Evolutionary conservation across 2,113 vertebrate genomes (phyloP).

Genomic region (Sterna hirundo): DNA sequence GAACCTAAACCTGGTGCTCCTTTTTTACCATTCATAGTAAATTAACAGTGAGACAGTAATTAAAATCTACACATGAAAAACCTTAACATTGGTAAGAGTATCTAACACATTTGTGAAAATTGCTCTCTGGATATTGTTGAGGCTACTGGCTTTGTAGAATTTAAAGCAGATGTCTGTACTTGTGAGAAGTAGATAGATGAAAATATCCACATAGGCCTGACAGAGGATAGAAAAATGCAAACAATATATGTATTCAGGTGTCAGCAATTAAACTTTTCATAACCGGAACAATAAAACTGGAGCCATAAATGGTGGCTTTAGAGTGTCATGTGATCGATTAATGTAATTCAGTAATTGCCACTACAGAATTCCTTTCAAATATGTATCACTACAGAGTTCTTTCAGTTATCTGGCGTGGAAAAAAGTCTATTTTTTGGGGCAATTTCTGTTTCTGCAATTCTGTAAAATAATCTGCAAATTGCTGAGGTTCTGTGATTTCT

Average conservation of each 20-base stretch:
- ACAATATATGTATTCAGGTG: not conserved
- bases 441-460: not conserved
- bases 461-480: not conserved
- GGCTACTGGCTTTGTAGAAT: not conserved
- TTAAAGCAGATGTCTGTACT: not conserved
- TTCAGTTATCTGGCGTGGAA: not conserved
- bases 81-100: not conserved
- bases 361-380: not conserved
- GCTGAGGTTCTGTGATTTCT: not conserved
- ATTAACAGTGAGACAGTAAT: not conserved
- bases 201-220: not conserved
- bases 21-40: not conserved
- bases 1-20: not conserved
- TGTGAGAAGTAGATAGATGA: not conserved
- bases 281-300: too few species aligned
- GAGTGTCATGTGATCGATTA: not conserved
- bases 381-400: not conserved
- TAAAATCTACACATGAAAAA: not conserved
- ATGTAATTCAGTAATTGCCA: not conserved
- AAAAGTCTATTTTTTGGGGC: not conserved
- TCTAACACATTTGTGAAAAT: not conserved
- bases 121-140: not conserved
- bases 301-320: not conserved
- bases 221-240: not conserved
- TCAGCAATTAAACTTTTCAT: not conserved